Conservation (phyloP, 2,113 vertebrate species). For the Pipa parva region DNA sequence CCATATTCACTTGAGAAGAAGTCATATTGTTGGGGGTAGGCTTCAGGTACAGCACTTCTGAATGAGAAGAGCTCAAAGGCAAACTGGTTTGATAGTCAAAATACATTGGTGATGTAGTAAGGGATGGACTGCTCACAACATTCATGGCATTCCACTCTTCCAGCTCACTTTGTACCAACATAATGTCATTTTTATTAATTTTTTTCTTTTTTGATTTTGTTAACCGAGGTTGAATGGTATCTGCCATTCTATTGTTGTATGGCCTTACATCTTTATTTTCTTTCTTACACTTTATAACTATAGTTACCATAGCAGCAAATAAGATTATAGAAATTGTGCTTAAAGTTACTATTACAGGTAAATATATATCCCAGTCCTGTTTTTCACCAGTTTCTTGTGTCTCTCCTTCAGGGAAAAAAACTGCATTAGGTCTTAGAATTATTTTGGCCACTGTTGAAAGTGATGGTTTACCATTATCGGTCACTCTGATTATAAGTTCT, state of each 20-base stretch:
- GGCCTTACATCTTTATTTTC: constrained; percentile 98
- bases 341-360: constrained; percentile 93
- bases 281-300: constrained; percentile 93
- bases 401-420: constrained; percentile 82
- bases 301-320: constrained; percentile 94
- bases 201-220: constrained; percentile 96
- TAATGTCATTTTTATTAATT: constrained; percentile 96
- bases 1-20: constrained; percentile 91
- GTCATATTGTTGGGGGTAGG: constrained; percentile 94
- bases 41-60: constrained; percentile 98
- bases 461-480: constrained; percentile 92
- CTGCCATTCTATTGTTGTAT: constrained; percentile 95
- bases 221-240: constrained; percentile 93
- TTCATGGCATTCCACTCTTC: constrained; percentile 98
- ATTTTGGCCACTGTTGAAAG: constrained; percentile 90
- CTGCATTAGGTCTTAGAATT: constrained; percentile 84
- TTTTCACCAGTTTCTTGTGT: constrained; percentile 81
- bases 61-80: constrained; percentile 97
- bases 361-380: constrained; percentile 92
- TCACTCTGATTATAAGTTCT: constrained; percentile 93
- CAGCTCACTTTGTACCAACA: constrained; percentile 97
- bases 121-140: constrained; percentile 96
- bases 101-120: constrained; percentile 98
- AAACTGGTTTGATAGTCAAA: constrained; percentile 98
- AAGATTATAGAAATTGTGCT: constrained; percentile 97